Conservation (phyloP, 2,888 invertebrate genomes). For the Leucozona laternaria region DNA sequence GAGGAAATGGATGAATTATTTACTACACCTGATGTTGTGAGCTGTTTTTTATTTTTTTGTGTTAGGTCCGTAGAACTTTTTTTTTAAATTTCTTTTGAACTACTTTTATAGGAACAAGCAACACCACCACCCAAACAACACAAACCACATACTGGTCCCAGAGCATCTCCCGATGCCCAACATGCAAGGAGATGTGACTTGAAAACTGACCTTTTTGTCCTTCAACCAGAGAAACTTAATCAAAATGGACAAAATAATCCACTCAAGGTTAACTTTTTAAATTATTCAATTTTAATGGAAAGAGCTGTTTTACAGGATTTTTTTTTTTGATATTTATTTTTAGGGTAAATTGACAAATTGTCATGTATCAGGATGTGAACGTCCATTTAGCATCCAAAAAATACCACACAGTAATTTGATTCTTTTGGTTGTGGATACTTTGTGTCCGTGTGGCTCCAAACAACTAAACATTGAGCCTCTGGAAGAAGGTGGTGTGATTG, state of each 20-base stretch:
- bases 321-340: constrained; percentile 5
- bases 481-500: constrained; percentile 86
- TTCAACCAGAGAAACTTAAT: constrained; percentile 92
- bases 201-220: constrained; percentile 92
- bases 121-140: constrained; percentile 82
- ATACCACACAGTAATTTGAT: constrained; percentile 95
- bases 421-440: constrained; percentile 93
- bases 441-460: constrained; percentile 95
- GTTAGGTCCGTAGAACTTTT: background rate
- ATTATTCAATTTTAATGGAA: background rate
- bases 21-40: constrained; percentile 82
- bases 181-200: constrained; percentile 93
- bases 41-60: constrained; percentile 5
- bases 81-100: background rate
- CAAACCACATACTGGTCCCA: constrained; percentile 80
- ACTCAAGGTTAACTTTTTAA: constrained; percentile 85
- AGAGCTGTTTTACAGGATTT: background rate
- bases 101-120: constrained; percentile 80
- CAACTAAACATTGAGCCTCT: constrained; percentile 92
- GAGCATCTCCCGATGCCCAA: constrained; percentile 85
- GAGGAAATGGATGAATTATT: constrained; percentile 82
- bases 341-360: constrained; percentile 93
- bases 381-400: constrained; percentile 96
- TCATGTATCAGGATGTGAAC: constrained; percentile 94
- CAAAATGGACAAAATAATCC: constrained; percentile 92